Base-by-base conservation (phyloP, 1,140 invertebrate species). In the Calephelis virginiensis region DNA sequence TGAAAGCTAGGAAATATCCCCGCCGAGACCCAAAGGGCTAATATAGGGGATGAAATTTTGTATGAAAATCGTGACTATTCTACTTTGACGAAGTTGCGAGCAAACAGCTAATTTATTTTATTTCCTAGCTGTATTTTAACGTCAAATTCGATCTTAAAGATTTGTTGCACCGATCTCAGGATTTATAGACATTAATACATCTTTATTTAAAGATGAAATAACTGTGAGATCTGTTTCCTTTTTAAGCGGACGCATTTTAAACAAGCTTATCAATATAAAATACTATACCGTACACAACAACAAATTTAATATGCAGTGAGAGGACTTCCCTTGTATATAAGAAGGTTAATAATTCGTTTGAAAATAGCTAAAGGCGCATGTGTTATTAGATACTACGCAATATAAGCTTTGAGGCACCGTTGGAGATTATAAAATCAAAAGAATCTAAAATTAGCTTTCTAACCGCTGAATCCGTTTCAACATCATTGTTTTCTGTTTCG, bases 381-480 rank as follows among this genome's bases (percentile, higher is more conserved):
- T 13, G 56, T 38, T 59, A 59, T 59, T 59, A 59, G 38, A 59
- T 59, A 59, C 37, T 59, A 59, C 53, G 53, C 12, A 59, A 59
- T 59, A 28, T 38, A 28, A 1, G 28, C 28, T 59, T 59, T 37
- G 53, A 11, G 28, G 10, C 17, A 37, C 38, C 53, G 28, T 6
- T 38, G 53, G 11, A 59, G 53, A 28, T 59, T 59, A 59, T 59
- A 10, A 59, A 59, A 59, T 38, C 53, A 59, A 59, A 38, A 38
- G 53, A 59, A 59, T 38, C 11, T 59, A 59, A 59, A 59, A 59
- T 59, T 37, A 59, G 53, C 17, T 59, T 56, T 37, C 53, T 37
- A 37, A 38, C 11, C 0, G 28, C 37, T 59, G 37, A 59, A 59
- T 11, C 37, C 28, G 11, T 0, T 37, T 11, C 17, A 53, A 17